Evolutionary conservation across 2,888 invertebrate species (phyloP).

Genomic region (Apamea epomidion): DNA sequence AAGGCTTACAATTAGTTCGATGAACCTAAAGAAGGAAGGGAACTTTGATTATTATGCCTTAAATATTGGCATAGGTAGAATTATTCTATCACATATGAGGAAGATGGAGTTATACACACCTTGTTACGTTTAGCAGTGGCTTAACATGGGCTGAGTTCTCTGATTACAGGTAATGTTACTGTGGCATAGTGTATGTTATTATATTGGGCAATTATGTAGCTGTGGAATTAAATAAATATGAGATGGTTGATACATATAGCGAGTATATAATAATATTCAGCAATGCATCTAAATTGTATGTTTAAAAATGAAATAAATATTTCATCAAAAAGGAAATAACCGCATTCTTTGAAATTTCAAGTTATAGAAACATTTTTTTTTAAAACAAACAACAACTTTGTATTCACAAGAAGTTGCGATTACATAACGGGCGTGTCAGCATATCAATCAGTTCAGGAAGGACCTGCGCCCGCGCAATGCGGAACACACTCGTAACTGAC

Average conservation of each 20-base stretch:
- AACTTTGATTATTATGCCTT: too few species aligned
- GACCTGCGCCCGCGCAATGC: conserved; percentile 52
- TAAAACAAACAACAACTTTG: neutral
- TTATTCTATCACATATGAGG: too few species aligned
- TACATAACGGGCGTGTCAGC: conserved; percentile 39
- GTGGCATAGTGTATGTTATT: neutral
- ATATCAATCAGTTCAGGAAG: conserved; percentile 46
- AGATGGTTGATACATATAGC: neutral
- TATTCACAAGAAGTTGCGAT: conserved; percentile 18
- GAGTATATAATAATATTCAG: neutral
- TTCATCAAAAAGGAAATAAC: neutral
- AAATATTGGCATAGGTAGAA: too few species aligned
- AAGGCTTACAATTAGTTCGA: neutral
- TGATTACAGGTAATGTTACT: too few species aligned
- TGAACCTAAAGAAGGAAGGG: neutral
- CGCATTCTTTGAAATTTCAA: neutral
- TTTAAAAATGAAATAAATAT: neutral
- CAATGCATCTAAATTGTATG: neutral
- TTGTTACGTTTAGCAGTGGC: too few species aligned
- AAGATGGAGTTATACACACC: too few species aligned
- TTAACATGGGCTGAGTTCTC: too few species aligned
- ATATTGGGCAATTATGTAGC: neutral
- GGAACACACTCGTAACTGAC: conserved; percentile 43
- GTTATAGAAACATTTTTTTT: neutral
- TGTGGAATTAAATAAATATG: neutral